A percentile compares a stretch with the other conserved stretches of the same genome.
Evolutionary conservation across 2,113 vertebrate genomes (phyloP).

Genomic region (Leptobrachium leishanense): DNA sequence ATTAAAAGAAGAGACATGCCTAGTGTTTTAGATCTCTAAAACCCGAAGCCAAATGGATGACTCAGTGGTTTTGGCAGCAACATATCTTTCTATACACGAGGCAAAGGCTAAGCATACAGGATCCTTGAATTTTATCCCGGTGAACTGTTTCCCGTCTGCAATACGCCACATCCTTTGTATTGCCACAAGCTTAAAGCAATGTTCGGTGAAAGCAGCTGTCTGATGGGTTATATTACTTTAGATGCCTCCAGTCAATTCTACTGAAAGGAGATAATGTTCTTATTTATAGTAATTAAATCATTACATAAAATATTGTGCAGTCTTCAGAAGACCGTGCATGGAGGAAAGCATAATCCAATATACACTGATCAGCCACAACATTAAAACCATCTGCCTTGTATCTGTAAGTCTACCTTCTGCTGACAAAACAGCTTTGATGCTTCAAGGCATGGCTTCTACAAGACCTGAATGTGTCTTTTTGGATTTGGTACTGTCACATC

Average conservation of each 20-base stretch:
- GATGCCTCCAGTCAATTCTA: neutral
- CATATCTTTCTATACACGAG: slow-evolving; percentile 7
- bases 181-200: no score
- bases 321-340: no score
- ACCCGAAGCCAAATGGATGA: slow-evolving; percentile 38
- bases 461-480: no score
- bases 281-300: neutral
- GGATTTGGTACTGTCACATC: no score
- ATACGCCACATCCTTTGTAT: neutral
- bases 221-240: neutral
- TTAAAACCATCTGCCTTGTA: no score
- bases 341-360: no score
- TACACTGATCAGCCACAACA: no score
- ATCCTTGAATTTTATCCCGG: neutral
- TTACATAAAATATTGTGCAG: neutral
- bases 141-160: neutral
- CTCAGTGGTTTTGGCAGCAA: slow-evolving; percentile 37
- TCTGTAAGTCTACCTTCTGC: no score
- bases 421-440: no score
- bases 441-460: no score
- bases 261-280: neutral
- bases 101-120: slow-evolving; percentile 2
- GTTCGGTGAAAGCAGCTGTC: no score
- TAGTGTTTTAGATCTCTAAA: slow-evolving; percentile 36
- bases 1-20: slow-evolving; percentile 43